Base-by-base conservation (phyloP, 2,113 vertebrate species). In the Galbula dea region DNA sequence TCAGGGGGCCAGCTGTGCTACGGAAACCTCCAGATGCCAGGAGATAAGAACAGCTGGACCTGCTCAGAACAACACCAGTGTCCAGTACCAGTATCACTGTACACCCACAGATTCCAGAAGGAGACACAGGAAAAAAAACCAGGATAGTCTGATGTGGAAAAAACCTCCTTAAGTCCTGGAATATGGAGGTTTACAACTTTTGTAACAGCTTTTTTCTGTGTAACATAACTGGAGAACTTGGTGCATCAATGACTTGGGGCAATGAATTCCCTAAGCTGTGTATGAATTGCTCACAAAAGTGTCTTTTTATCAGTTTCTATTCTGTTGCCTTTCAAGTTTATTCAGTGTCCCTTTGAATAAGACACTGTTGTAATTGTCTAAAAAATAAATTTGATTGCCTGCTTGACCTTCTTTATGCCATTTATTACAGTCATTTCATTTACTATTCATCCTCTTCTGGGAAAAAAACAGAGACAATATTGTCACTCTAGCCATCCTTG, bases 261-360 rank as follows among this genome's bases (percentile, higher is more conserved):
- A 57, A 58, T 68, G 66, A 92, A 72, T 68, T 68, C 78, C 93
- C 15, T 20, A 63, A 88, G 89, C 87, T 82, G 10, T 29, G 45
- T 73, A 55, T 75, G 81, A 95, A 82, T 84, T 87, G 45, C 54
- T 92, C 78, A 82, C 74, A 61, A 52, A 86, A 81, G 17, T 89
- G 61, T 72, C 84, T 73, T 92, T 94, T 85, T 94, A 94, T 90
- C 96, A 89, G 66, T 92, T 91, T 67, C 89, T 49, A 66, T 79
- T 90, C 87, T 75, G 61, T 79, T 92, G 77, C 74, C 91, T 95
- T 96, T 96, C 91, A 95, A 96, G 89, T 82, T 87, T 84, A 89
- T 84, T 79, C 94, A 76, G 71, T 23, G 49, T 82, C 74, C 71
- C 78, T 95, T 94, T 94, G 89, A 96, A 96, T 78, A 62, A 95